Evolutionary conservation across 2,888 invertebrate genomes (phyloP), one percentile per base, ranked within the genome.

Genomic region (Sussaba pulchella): DNA sequence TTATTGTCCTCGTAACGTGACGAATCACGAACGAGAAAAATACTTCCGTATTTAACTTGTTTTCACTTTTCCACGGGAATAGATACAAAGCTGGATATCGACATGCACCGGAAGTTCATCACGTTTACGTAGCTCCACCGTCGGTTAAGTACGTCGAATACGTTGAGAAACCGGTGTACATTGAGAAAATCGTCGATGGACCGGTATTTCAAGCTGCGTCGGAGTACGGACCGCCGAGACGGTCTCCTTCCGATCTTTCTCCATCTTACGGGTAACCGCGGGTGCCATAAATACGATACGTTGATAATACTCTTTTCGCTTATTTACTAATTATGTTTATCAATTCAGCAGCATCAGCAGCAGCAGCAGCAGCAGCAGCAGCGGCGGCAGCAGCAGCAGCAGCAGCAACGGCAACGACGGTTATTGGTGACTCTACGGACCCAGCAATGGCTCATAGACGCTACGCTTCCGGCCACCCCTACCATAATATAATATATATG

Each of bases 151-250:
- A 92, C 79, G 87, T 92, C 36, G 91, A 92, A 75, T 91, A 91
- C 78, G 87, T 92, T 0, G 91, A 91, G 70, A 90, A 91, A 84
- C 91, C 91, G 10, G 86, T 91, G 61, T 91, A 83, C 84, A 85
- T 91, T 8, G 88, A 89, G 76, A 90, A 85, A 83, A 86, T 91
- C 75, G 79, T 91, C 50, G 91, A 91, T 57, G 90, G 88, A 82
- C 90, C 91, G 66, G 85, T 89, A 77, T 88, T 84, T 85, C 88
- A 89, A 82, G 83, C 86, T n/a, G 78, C 84, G 10, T 86, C 87
- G 57, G 90, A 90, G 72, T 89, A 85, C 76, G 87, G 84, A 24
- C 86, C 87, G 67, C 69, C 78, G 19, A 89, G 89, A 88, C 87
- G 88, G 50, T 87, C 85, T 19, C 87, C 86, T 21, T 66, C 73